Percentiles rank a stretch among this genome's conserved stretches.
Conservation (phyloP, 2,797 vertebrate species). For the Mycteria americana region DNA sequence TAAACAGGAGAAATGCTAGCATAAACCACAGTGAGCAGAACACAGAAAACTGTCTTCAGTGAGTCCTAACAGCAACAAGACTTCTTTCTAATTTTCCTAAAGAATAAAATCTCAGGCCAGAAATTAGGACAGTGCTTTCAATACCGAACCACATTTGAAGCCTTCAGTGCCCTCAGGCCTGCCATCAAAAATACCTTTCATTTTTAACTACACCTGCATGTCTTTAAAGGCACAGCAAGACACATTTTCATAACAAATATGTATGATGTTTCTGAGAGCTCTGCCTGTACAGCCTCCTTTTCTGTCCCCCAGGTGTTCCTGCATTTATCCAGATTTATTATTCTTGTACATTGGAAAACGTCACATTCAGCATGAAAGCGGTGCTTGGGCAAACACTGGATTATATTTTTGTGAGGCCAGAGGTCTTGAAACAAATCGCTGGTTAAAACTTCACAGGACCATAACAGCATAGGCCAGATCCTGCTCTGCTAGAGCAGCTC, state of each 20-base stretch:
- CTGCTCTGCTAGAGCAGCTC: background rate
- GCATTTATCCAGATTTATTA: background rate
- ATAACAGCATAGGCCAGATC: background rate
- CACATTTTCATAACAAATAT: background rate
- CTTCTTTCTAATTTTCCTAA: background rate
- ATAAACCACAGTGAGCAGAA: background rate
- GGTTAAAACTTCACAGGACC: background rate
- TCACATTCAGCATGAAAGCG: background rate
- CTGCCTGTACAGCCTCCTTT: background rate
- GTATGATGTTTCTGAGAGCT: background rate
- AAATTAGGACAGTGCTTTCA: conserved; percentile 7
- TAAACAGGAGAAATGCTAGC: background rate
- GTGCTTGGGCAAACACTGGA: background rate
- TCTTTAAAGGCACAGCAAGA: background rate
- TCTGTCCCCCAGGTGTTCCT: background rate
- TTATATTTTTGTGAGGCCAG: background rate
- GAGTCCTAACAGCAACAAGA: background rate
- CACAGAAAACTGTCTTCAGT: background rate
- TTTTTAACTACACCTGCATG: background rate
- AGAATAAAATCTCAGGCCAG: background rate
- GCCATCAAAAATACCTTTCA: background rate
- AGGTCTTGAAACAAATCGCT: background rate
- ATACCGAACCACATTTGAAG: background rate
- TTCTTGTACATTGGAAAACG: background rate
- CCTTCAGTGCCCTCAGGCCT: background rate